Conservation (phyloP, 2,797 vertebrate genomes). For the Megalops cyprinoides region DNA sequence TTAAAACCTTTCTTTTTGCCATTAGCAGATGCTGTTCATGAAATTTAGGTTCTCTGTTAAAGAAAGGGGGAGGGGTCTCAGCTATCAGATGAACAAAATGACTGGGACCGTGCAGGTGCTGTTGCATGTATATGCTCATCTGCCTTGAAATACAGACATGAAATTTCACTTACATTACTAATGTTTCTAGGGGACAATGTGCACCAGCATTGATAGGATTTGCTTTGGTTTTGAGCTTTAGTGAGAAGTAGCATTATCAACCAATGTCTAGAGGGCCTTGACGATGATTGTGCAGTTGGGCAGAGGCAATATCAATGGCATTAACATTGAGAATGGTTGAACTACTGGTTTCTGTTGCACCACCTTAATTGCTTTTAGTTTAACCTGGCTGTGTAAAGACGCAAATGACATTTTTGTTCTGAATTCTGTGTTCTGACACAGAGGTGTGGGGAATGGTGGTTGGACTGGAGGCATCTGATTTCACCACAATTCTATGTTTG, state of each 20-base stretch:
- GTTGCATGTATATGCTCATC: neutral
- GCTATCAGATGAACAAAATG: no score
- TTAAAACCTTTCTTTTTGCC: no score
- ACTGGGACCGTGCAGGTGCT: no score
- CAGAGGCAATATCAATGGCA: neutral
- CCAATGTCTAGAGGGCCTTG: neutral
- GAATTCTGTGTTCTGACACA: constrained; percentile 40
- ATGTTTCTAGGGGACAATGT: no score
- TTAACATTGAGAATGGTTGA: neutral
- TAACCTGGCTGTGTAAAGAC: neutral
- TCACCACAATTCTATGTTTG: constrained; percentile 57
- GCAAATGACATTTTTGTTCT: neutral
- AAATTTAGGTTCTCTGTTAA: no score
- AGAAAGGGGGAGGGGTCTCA: no score
- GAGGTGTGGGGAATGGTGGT: constrained; percentile 24
- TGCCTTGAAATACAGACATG: neutral
- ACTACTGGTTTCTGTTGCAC: neutral
- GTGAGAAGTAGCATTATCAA: neutral
- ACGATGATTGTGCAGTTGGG: no score
- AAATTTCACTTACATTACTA: neutral
- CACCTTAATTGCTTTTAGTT: neutral
- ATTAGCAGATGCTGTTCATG: no score
- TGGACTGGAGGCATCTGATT: constrained; percentile 39
- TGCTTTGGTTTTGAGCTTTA: neutral
- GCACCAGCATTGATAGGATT: neutral